phyloP scores from a whole-genome alignment of 2,888 invertebrate genomes.

The Achlya flavicornis region DNA sequence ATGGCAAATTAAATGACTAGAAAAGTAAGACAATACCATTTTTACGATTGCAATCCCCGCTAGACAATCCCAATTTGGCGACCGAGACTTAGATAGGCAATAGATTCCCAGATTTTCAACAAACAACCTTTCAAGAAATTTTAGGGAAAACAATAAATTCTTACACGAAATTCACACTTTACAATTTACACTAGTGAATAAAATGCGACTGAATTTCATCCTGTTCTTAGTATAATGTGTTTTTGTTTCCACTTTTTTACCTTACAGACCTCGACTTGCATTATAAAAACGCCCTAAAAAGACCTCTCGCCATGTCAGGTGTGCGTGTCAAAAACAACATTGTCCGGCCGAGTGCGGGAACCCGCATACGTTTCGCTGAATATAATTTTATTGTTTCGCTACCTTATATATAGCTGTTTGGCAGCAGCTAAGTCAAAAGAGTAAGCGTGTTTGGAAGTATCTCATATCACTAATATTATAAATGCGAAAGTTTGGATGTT shows the following conservation, averaged over 20 bases:
- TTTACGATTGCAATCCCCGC: too few species aligned
- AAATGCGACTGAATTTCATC: background rate
- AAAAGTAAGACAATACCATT: too few species aligned
- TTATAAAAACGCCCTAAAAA: constrained; percentile 28
- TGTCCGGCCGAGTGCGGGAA: constrained; percentile 38
- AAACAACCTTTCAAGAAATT: too few species aligned
- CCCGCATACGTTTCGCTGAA: constrained; percentile 28
- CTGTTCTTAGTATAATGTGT: background rate
- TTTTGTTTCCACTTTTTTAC: background rate
- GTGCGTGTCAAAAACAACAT: constrained; percentile 37
- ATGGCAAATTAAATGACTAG: too few species aligned
- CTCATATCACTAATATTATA: too few species aligned
- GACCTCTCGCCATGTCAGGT: constrained; percentile 43
- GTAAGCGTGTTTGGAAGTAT: background rate
- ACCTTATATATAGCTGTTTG: constrained; percentile 11
- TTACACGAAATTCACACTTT: too few species aligned
- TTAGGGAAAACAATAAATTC: too few species aligned
- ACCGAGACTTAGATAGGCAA: too few species aligned
- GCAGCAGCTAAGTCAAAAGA: background rate
- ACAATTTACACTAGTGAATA: background rate
- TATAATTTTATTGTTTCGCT: constrained; percentile 43
- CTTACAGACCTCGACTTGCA: background rate
- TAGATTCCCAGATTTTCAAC: too few species aligned
- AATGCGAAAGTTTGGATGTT: too few species aligned
- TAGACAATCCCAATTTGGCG: too few species aligned